phyloP scores from a whole-genome alignment of 2,113 vertebrate genomes.

The Amia ocellicauda region DNA sequence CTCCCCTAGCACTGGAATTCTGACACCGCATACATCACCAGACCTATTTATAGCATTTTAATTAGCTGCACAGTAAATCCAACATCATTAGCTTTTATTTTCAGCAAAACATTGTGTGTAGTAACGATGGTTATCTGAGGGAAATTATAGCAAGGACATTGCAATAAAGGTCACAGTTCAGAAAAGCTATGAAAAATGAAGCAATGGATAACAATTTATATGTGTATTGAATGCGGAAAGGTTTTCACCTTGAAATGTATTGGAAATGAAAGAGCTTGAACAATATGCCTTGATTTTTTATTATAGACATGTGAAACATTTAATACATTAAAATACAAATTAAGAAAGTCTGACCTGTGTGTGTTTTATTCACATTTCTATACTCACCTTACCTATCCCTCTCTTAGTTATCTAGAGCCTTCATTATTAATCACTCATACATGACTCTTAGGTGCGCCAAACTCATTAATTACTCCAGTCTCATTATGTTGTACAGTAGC shows the following conservation, averaged over 20 bases:
- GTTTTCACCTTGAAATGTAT: constrained; percentile 66
- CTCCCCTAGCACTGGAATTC: constrained; percentile 60
- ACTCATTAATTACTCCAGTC: too few species aligned
- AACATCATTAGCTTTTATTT: constrained; percentile 71
- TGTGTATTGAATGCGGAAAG: constrained; percentile 41
- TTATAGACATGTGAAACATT: too few species aligned
- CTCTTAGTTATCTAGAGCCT: too few species aligned
- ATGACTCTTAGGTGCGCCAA: too few species aligned
- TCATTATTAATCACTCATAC: too few species aligned
- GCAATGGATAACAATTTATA: constrained; percentile 36
- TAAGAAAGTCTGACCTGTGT: too few species aligned
- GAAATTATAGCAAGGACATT: constrained; percentile 53
- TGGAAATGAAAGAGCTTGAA: too few species aligned
- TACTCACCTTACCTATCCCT: too few species aligned
- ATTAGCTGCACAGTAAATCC: constrained; percentile 67
- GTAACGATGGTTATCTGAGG: constrained; percentile 43
- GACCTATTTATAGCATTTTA: constrained; percentile 84
- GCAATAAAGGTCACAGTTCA: constrained; percentile 54
- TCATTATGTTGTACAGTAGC: too few species aligned
- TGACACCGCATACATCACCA: constrained; percentile 77
- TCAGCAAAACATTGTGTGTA: constrained; percentile 58
- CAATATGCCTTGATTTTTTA: too few species aligned
- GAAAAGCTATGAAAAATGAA: constrained; percentile 65
- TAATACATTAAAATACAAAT: too few species aligned
- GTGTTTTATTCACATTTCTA: too few species aligned